Conservation (phyloP, 1,140 invertebrate genomes). For the Drosophila pectinifera region DNA sequence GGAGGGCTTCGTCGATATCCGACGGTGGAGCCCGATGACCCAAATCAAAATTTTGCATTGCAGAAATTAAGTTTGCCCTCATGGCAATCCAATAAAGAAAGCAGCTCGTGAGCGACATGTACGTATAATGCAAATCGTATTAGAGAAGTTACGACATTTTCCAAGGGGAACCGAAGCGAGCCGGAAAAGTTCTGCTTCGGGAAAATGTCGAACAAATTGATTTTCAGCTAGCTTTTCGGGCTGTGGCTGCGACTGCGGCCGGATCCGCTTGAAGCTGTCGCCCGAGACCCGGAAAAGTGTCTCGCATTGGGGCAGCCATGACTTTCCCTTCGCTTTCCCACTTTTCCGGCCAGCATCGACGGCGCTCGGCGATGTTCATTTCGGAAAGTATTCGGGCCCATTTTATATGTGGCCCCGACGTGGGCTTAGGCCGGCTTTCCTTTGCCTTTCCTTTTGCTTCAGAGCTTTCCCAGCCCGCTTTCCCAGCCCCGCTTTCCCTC, state of each 20-base stretch:
- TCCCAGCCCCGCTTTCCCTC: not conserved
- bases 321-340: conserved; percentile 1
- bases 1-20: not conserved
- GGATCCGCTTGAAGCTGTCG: conserved; percentile 32
- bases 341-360: conserved; percentile 9
- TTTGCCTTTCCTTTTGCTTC: not conserved
- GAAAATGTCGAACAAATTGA: conserved; percentile 46
- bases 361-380: conserved; percentile 50
- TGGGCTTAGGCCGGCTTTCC: conserved; percentile 44
- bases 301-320: conserved; percentile 7
- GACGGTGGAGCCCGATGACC: conserved; percentile 35
- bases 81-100: conserved; percentile 28
- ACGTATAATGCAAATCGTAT: conserved; percentile 20
- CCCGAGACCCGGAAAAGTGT: conserved; percentile 9
- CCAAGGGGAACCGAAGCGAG: not conserved
- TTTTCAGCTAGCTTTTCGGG: conserved; percentile 38
- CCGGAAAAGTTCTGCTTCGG: not conserved
- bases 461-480: not conserved
- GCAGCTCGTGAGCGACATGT: not conserved
- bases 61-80: conserved; percentile 35
- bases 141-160: conserved; percentile 15
- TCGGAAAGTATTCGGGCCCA: conserved; percentile 68
- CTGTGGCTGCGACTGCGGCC: conserved; percentile 28
- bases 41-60: conserved; percentile 45
- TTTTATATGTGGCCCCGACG: conserved; percentile 68